phyloP scores from a whole-genome alignment of 2,888 invertebrate genomes.

The Mesorhabditis belari region DNA sequence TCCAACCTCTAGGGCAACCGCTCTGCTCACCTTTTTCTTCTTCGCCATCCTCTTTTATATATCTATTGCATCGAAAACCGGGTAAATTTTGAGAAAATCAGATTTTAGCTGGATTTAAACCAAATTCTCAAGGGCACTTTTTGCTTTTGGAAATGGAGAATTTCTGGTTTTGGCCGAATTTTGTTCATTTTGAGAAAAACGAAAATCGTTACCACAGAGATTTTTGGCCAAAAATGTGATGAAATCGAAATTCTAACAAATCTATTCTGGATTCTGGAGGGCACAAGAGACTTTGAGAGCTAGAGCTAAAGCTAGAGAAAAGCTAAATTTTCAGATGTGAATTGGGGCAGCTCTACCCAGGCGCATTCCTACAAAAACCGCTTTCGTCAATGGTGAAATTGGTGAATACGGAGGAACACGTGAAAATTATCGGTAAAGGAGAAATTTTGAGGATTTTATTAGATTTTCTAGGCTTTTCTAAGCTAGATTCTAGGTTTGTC shows the following conservation, averaged over 20 bases:
- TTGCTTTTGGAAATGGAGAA: background rate
- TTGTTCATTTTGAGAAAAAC: too few relatives aligned
- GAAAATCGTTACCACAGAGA: background rate
- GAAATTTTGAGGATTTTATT: background rate
- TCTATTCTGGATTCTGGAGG: background rate
- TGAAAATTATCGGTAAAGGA: conserved; percentile 72
- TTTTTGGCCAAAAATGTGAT: too few relatives aligned
- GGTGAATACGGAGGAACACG: conserved; percentile 83
- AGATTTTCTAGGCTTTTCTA: background rate
- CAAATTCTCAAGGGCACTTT: background rate
- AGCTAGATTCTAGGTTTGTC: background rate
- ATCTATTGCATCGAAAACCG: conserved; percentile 83
- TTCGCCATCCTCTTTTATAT: conserved; percentile 70
- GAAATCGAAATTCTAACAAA: background rate
- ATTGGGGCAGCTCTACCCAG: conserved; percentile 94
- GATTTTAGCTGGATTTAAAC: background rate
- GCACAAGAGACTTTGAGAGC: background rate
- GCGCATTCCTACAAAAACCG: conserved; percentile 86
- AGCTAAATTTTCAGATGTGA: conserved; percentile 64
- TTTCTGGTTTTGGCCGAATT: background rate
- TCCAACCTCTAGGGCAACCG: conserved; percentile 50
- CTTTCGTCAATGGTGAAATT: conserved; percentile 78
- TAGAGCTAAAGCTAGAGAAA: background rate
- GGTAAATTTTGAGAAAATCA: background rate
- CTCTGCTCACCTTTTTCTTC: conserved; percentile 54